Conservation (phyloP, 2,113 vertebrate genomes). For the Nycticebus coucang region DNA sequence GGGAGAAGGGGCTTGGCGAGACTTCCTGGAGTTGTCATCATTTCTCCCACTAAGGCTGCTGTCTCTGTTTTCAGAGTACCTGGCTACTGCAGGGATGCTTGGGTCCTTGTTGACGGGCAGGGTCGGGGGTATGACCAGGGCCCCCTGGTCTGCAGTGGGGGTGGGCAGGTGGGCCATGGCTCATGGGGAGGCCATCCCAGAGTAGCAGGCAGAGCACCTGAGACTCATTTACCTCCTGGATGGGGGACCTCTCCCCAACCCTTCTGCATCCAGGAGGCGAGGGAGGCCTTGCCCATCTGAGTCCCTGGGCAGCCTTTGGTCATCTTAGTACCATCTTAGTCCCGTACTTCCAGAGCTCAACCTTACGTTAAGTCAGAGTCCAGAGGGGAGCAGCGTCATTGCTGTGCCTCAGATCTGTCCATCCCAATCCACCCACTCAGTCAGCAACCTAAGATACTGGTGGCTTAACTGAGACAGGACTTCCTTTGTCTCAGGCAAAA, state of each 20-base stretch:
- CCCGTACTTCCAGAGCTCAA: not conserved
- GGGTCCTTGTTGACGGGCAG: not conserved
- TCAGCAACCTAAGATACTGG: not conserved
- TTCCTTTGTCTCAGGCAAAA: not conserved
- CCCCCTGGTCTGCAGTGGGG: accelerated
- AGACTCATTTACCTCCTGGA: accelerated
- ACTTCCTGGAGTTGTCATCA: not conserved
- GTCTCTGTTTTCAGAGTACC: not conserved
- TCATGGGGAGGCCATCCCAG: accelerated
- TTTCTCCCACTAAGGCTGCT: not conserved
- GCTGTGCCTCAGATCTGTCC: not conserved
- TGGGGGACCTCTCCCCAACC: not conserved
- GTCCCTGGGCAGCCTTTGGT: not conserved
- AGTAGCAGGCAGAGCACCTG: no score
- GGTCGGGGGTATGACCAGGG: not conserved
- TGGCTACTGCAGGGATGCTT: not conserved
- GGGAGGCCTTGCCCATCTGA: not conserved
- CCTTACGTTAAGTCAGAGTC: not conserved
- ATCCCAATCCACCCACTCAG: not conserved
- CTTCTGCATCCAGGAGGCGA: not conserved
- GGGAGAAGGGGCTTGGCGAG: not conserved
- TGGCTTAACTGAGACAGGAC: not conserved
- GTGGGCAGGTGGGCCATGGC: not conserved
- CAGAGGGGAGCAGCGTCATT: no score
- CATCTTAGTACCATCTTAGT: not conserved